phyloP scores from a whole-genome alignment of 2,113 vertebrate species.

The Aix galericulata region DNA sequence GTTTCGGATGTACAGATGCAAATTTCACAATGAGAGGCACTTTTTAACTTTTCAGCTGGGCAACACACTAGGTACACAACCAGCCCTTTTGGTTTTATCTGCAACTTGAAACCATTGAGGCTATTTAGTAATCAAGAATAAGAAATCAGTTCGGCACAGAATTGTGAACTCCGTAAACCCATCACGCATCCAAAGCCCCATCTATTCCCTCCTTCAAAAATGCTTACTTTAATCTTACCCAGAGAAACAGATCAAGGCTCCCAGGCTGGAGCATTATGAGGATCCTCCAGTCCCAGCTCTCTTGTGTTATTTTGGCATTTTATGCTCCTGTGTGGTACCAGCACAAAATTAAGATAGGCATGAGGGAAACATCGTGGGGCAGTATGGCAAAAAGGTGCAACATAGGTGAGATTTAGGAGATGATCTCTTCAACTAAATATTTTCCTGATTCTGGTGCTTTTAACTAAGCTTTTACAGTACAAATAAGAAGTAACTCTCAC shows the following conservation, averaged over 20 bases:
- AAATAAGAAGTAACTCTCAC: not conserved
- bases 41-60: not conserved
- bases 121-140: not conserved
- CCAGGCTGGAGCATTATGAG: constrained; percentile 20
- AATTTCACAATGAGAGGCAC: not conserved
- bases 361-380: not conserved
- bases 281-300: constrained; percentile 49
- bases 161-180: not conserved
- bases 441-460: not conserved
- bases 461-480: not conserved
- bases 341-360: not conserved
- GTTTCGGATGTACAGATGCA: not conserved
- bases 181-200: not conserved
- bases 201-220: not conserved
- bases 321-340: not conserved
- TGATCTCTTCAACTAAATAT: not conserved
- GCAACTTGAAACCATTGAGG: not conserved
- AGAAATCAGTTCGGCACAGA: constrained; percentile 6
- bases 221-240: not conserved
- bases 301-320: not conserved
- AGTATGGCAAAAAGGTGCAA: not conserved
- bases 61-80: not conserved
- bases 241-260: constrained; percentile 16
- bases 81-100: not conserved
- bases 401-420: not conserved